Evolutionary conservation across 2,113 vertebrate genomes (phyloP), one percentile per base, ranked within the genome.

Genomic region (Tinamus guttatus): DNA sequence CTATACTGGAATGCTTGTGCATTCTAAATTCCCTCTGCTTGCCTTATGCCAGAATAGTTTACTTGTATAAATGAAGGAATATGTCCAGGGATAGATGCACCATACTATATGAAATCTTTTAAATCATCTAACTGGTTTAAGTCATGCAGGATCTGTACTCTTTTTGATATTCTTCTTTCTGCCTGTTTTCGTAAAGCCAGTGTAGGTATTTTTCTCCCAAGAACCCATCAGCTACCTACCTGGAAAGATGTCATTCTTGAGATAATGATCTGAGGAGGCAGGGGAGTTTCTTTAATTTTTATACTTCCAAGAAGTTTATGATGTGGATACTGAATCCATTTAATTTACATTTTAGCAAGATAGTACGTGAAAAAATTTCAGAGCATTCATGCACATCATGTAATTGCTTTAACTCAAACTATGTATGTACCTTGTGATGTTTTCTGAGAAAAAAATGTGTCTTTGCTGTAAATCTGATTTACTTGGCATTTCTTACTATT

Each of bases 91-190:
- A 47, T 75, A 4, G 9, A 14, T n/a, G 21, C 67, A 2, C 76
- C 15, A 41, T 36, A n/a, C 30, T 52, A 15, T 14, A 34, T 41
- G 20, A 73, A 82, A 7, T 52, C 38, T 49, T 70, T 32, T 24
- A 85, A 73, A 30, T 40, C 41, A 71, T 41, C 13, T 25, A 47
- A 7, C 7, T 43, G 14, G 25, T 87, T 76, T 19, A 13, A 36
- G 25, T 76, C 0, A 0, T 7, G 17, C 16, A 3, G 5, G 4
- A 36, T 36, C n/a, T 63, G 25, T 73, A 38, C 5, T 32, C 7
- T 7, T 34, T 85, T 82, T 52, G 30, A 34, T 58, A 30, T 18
- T 58, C 30, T 56, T 28, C 54, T 58, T 30, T 30, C 54, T 11
- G 5, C 21, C 27, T 83, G 28, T 65, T 17, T 5, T 13, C 7